phyloP scores from a whole-genome alignment of 2,888 invertebrate species.

The Drosophila flavopinicola region DNA sequence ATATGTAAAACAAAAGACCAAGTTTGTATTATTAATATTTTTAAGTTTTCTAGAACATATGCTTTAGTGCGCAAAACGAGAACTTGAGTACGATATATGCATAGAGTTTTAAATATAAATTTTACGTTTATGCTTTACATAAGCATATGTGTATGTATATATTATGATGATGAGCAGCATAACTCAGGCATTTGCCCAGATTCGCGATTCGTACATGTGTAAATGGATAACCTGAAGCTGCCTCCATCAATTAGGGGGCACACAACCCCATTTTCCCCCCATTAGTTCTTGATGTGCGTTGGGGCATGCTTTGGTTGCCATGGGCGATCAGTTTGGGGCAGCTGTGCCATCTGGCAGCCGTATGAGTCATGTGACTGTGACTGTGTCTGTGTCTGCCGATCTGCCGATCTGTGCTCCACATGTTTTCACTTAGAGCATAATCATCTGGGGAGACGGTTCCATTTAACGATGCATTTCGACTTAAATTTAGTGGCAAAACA shows the following conservation, averaged over 20 bases:
- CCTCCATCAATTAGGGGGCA: constrained; percentile 12
- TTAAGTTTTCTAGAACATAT: no score
- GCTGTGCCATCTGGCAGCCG: constrained; percentile 55
- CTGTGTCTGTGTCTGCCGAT: constrained; percentile 8
- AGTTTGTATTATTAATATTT: no score
- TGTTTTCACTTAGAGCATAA: constrained; percentile 66
- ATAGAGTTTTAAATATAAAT: no score
- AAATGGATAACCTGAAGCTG: constrained; percentile 34
- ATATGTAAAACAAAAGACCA: no score
- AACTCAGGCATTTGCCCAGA: constrained; percentile 9
- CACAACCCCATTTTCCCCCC: background rate
- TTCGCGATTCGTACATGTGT: constrained; percentile 22
- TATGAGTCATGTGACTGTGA: constrained; percentile 57
- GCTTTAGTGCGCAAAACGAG: no score
- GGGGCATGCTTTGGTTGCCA: constrained; percentile 3
- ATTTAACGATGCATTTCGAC: constrained; percentile 64
- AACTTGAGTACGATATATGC: no score
- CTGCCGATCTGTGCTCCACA: constrained; percentile 54
- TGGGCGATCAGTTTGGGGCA: constrained; percentile 38
- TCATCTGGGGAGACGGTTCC: constrained; percentile 37
- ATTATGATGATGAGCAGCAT: background rate
- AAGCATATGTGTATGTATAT: background rate
- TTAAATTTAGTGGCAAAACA: constrained; percentile 69
- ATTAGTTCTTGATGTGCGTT: background rate
- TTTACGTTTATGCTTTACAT: no score